Percentiles rank a stretch among this genome's conserved stretches.
phyloP scores from a whole-genome alignment of 2,113 vertebrate genomes.

The Cairina moschata region DNA sequence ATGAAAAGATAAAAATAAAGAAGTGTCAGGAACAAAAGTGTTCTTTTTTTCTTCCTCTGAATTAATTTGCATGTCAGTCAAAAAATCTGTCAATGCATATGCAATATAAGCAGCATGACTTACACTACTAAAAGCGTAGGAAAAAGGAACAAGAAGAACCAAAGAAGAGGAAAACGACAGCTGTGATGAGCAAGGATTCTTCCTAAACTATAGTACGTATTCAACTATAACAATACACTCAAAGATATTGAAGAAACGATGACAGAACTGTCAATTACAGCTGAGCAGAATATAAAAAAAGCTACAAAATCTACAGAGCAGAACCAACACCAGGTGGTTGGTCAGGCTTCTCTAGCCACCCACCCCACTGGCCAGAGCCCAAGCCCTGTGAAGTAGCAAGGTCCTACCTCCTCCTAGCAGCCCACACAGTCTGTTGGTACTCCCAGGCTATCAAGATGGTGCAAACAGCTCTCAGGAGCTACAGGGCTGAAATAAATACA shows the following conservation, averaged over 20 bases:
- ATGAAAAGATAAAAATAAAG: slow-evolving; percentile 79
- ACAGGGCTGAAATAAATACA: neutral
- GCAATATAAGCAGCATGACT: slow-evolving; percentile 74
- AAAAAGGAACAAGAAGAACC: slow-evolving; percentile 73
- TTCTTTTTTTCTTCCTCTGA: slow-evolving; percentile 77
- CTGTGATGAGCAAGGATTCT: slow-evolving; percentile 68
- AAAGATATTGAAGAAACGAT: slow-evolving; percentile 68
- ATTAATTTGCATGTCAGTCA: slow-evolving; percentile 81
- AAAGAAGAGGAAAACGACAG: slow-evolving; percentile 68
- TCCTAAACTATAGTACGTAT: slow-evolving; percentile 43
- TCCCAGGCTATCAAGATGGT: neutral
- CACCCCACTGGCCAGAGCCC: neutral
- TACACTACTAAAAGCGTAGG: slow-evolving; percentile 72
- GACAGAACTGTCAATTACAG: slow-evolving; percentile 76
- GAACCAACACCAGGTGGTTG: slow-evolving; percentile 39
- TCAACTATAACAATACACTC: slow-evolving; percentile 72
- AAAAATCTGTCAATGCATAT: slow-evolving; percentile 77
- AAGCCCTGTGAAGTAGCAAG: neutral
- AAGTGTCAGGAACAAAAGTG: slow-evolving; percentile 76
- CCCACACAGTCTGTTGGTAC: neutral
- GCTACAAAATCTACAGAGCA: slow-evolving; percentile 62
- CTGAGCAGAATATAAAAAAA: slow-evolving; percentile 68
- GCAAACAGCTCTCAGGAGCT: neutral
- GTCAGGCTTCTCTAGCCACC: neutral
- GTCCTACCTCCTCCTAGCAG: neutral